These are phyloP conservation scores for Nibea albiflora DNA, from an alignment of 2,113 vertebrate genomes.

Conservation along the genomic window DNA sequence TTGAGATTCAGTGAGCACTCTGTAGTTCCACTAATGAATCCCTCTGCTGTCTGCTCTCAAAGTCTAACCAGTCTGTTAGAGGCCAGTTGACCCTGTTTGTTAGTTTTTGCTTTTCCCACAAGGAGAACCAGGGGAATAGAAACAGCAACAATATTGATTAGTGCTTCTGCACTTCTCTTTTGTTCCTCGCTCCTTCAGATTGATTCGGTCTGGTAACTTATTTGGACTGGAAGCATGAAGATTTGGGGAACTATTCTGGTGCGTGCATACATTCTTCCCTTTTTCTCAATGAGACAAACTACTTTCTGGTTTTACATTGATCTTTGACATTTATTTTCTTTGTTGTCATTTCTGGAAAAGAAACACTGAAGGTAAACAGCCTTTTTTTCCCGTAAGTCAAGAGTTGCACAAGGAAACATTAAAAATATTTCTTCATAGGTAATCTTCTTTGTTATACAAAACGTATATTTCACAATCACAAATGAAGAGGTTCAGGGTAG, in stretches of 20 bases:
- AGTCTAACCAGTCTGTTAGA: constrained; percentile 19
- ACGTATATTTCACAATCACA: constrained; percentile 90
- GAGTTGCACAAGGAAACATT: constrained; percentile 85
- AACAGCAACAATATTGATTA: constrained; percentile 46
- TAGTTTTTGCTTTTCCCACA: constrained; percentile 19
- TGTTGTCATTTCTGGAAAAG: constrained; percentile 68
- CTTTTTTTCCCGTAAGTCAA: constrained; percentile 12
- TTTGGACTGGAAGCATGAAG: constrained; percentile 8
- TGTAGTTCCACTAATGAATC: constrained; percentile 50
- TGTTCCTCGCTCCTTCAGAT: constrained; percentile 25
- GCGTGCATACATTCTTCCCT: neutral
- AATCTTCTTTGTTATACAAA: constrained; percentile 84
- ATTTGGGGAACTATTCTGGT: constrained; percentile 6
- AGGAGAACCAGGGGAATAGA: constrained; percentile 7
- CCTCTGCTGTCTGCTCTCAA: constrained; percentile 32
- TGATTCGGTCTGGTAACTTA: constrained; percentile 42
- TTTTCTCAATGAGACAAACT: constrained; percentile 23
- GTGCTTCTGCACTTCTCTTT: constrained; percentile 12
- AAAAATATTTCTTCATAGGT: constrained; percentile 85
- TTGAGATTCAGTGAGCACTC: constrained; percentile 29
- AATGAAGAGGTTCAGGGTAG: constrained; percentile 77
- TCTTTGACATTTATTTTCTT: constrained; percentile 60
- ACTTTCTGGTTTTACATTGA: constrained; percentile 31
- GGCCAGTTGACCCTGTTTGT: constrained; percentile 14
- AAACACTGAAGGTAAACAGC: constrained; percentile 76